Percentiles rank a stretch among this genome's conserved stretches.
Evolutionary conservation across 1,140 invertebrate genomes (phyloP).

Genomic region (Drosophila kikkawai): DNA sequence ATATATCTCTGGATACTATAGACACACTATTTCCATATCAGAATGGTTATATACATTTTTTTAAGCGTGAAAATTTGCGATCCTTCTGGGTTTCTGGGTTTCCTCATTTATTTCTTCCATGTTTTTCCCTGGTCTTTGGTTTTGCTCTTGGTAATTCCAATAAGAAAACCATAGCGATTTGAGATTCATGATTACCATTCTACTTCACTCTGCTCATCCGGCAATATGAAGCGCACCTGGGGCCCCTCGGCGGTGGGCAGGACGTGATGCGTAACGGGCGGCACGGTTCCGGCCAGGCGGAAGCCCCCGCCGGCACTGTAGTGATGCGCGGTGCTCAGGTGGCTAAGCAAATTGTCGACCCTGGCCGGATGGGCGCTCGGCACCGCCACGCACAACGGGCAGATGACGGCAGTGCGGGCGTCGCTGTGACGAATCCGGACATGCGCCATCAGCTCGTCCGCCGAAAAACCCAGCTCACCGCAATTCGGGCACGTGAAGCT

Average conservation of each 20-base stretch:
- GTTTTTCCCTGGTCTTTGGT: no score
- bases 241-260: neutral
- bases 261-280: neutral
- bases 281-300: neutral
- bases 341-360: constrained; percentile 26
- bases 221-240: constrained; percentile 10
- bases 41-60: no score
- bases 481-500: constrained; percentile 69
- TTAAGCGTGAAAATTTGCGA: neutral
- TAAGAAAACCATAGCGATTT: no score
- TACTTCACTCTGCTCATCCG: no score
- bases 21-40: no score
- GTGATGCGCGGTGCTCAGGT: constrained; percentile 32
- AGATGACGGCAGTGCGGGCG: constrained; percentile 43
- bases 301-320: neutral
- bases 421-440: constrained; percentile 20
- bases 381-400: constrained; percentile 53
- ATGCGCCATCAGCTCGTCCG: constrained; percentile 40
- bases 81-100: no score
- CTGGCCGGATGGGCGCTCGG: constrained; percentile 12
- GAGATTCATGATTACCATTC: no score
- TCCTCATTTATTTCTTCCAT: no score
- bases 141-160: no score
- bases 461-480: constrained; percentile 45
- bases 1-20: no score